A percentile compares a stretch with the other conserved stretches of the same genome.
Conservation (phyloP, 2,888 invertebrate genomes). For the Agelastica alni region DNA sequence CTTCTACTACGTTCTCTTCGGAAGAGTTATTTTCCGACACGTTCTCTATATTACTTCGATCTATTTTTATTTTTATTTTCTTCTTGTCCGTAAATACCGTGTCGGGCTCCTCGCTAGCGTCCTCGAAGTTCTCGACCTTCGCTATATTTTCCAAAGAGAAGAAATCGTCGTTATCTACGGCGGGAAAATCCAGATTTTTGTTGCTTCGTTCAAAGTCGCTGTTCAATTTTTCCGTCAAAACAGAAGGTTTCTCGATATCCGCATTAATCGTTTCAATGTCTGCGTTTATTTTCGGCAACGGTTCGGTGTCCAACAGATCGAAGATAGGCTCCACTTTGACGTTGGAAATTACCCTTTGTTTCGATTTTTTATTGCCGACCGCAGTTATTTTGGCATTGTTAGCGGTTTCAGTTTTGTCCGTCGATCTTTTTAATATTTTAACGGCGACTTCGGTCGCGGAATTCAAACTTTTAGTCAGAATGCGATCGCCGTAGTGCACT, state of each 20-base stretch:
- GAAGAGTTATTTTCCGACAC: conserved; percentile 32
- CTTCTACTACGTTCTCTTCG: conserved; percentile 36
- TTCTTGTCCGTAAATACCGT: conserved; percentile 18
- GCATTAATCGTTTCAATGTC: conserved; percentile 7
- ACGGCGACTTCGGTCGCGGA: conserved; percentile 46
- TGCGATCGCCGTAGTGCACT: conserved; percentile 35
- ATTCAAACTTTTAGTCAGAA: conserved; percentile 44
- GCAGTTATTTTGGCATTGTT: conserved; percentile 16
- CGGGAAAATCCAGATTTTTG: conserved; percentile 35
- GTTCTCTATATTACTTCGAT: conserved; percentile 24
- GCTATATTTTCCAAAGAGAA: conserved; percentile 39
- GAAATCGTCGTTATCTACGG: conserved; percentile 41
- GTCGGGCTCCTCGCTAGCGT: conserved; percentile 37
- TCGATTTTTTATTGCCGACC: conserved; percentile 23
- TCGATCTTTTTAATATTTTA: conserved; percentile 36
- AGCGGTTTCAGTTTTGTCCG: conserved; percentile 24
- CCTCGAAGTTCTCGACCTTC: conserved; percentile 43
- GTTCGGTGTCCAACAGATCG: conserved; percentile 19
- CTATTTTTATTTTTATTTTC: conserved; percentile 15
- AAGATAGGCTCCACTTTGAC: conserved; percentile 24
- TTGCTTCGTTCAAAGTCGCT: conserved; percentile 10
- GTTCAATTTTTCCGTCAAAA: conserved; percentile 8
- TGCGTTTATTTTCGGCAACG: conserved; percentile 10
- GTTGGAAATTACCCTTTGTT: conserved; percentile 19
- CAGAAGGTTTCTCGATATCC: conserved; percentile 19